A percentile compares a stretch with the other conserved stretches of the same genome.
These are phyloP conservation scores for Drosophila bunnanda DNA, from an alignment of 2,888 invertebrate species.

Conservation along the genomic window DNA sequence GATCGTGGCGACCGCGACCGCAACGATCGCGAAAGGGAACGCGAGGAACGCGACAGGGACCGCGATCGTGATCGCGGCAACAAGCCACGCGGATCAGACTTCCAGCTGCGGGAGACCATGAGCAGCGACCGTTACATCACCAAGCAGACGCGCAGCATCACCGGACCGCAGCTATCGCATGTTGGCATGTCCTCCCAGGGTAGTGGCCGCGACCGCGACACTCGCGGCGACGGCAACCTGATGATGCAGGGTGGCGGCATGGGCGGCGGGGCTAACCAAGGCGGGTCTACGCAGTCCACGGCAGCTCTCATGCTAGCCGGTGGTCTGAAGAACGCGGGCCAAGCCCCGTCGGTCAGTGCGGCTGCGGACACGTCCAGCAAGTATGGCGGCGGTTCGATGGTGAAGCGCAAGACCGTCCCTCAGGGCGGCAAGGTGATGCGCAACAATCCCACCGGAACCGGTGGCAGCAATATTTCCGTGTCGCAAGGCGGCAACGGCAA, in stretches of 20 bases:
- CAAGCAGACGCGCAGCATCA: constrained; percentile 80
- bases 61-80: constrained; percentile 73
- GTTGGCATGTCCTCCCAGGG: constrained; percentile 74
- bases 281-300: constrained; percentile 53
- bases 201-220: constrained; percentile 59
- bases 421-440: constrained; percentile 54
- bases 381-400: constrained; percentile 86
- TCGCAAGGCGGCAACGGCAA: constrained; percentile 51
- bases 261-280: constrained; percentile 50
- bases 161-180: constrained; percentile 79
- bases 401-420: constrained; percentile 88
- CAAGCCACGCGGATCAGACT: constrained; percentile 62
- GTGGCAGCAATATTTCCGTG: constrained; percentile 37
- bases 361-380: constrained; percentile 72
- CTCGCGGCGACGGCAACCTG: constrained; percentile 46
- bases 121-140: constrained; percentile 81
- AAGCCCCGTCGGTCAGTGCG: constrained; percentile 53
- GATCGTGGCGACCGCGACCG: constrained; percentile 66
- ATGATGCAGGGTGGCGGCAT: constrained; percentile 59
- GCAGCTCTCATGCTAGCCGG: constrained; percentile 66
- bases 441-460: constrained; percentile 43
- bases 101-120: constrained; percentile 77
- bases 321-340: constrained; percentile 56
- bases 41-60: constrained; percentile 59
- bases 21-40: constrained; percentile 73